Conservation (phyloP, 2,113 vertebrate genomes). For the Tachysurus fulvidraco region DNA sequence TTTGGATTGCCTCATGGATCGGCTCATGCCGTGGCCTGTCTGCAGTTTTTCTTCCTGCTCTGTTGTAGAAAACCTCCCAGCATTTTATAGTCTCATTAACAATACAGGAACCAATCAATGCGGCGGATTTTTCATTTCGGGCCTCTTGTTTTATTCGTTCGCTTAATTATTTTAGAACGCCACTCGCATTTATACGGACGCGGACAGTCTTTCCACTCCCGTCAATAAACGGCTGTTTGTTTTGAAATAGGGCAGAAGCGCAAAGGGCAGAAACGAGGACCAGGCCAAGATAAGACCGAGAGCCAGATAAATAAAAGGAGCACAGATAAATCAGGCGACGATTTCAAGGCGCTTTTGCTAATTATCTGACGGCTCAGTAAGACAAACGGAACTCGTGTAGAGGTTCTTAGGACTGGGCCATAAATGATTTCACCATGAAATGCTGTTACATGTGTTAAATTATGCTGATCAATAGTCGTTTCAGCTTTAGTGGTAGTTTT, state of each 20-base stretch:
- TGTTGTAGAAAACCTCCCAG: slow-evolving; percentile 59
- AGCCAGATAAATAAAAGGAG: slow-evolving; percentile 31
- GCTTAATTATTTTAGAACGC: slow-evolving; percentile 54
- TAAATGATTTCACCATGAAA: not conserved
- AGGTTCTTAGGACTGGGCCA: not conserved
- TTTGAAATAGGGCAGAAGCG: slow-evolving; percentile 52
- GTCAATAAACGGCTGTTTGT: slow-evolving; percentile 58
- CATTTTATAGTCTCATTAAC: slow-evolving; percentile 67
- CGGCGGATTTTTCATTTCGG: slow-evolving; percentile 50
- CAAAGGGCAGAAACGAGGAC: slow-evolving; percentile 34
- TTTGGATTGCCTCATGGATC: slow-evolving; percentile 27
- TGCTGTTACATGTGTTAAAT: not conserved
- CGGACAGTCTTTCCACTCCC: slow-evolving; percentile 46
- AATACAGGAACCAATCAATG: slow-evolving; percentile 64
- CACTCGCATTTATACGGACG: slow-evolving; percentile 56
- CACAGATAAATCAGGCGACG: not conserved
- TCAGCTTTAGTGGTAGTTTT: not conserved
- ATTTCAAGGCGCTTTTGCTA: not conserved
- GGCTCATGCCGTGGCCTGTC: not conserved
- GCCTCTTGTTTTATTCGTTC: slow-evolving; percentile 49
- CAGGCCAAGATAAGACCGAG: slow-evolving; percentile 29
- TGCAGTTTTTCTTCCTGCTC: slow-evolving; percentile 47
- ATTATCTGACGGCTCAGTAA: not conserved
- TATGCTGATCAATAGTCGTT: slow-evolving; percentile 12
- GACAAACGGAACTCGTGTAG: slow-evolving; percentile 1